Base-by-base conservation (phyloP, 2,888 invertebrate genomes). In the Aporophyla nigra region DNA sequence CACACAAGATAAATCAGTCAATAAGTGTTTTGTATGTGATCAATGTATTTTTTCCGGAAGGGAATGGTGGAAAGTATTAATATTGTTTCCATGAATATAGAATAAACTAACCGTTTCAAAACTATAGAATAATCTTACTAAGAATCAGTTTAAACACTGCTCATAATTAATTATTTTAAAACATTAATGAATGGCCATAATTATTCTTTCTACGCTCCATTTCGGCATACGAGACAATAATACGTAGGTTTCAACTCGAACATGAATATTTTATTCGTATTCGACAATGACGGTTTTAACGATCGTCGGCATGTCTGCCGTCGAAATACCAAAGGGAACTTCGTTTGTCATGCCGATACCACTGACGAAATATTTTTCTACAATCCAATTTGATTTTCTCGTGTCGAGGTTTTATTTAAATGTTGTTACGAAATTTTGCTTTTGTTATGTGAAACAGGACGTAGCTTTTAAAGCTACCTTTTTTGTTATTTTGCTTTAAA, bases 211-310 rank as follows among this genome's bases (percentile, higher is more conserved):
- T n/a, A 66, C 51, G 33, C 14, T 80, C 33, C 6, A n/a, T 43
- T 54, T 59, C 54, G 16, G 33, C 27, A 63, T 33, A 66, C 54
- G 19, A 65, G 19, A 66, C 21, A 10, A n/a, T 61, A 68, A 83
- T 71, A 74, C 66, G 54, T 62, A 21, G 33, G 51, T 53, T 62
- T 71, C 10, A 58, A 58, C 40, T 68, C 53, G 33, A 40, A 14
- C 10, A 54, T 78, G 67, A 77, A 85, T 80, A 86, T 84, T 80
- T 84, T 71, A 80, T 80, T 80, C 49, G 33, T 40, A 14, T 76
- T 71, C 59, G 40, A 72, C 43, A 67, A 40, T 75, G 21, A 71
- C 16, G 58, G 66, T 73, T 79, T 85, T 76, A 69, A 76, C 68
- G 72, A 56, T 40, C 70, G 61, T 24, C 40, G 61, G 66, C 62